phyloP scores from a whole-genome alignment of 2,888 invertebrate species.

The Pantelozetes paolii region DNA sequence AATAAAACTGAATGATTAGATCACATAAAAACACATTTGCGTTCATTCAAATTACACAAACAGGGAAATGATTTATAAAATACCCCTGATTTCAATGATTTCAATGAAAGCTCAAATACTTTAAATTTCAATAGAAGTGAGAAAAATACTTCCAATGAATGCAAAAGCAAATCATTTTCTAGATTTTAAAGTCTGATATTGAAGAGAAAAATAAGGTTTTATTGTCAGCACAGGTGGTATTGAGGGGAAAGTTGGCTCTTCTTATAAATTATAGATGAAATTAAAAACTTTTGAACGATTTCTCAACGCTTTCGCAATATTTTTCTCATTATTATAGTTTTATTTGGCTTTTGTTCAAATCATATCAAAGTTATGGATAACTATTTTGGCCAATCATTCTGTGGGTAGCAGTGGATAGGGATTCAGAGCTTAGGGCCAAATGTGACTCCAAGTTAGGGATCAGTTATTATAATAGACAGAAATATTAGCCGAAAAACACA shows the following conservation, averaged over 20 bases:
- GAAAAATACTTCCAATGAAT: not conserved
- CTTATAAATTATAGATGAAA: not conserved
- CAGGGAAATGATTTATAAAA: too few species aligned
- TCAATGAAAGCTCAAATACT: too few species aligned
- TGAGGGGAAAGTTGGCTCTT: not conserved
- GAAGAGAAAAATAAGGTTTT: too few species aligned
- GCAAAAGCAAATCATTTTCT: too few species aligned
- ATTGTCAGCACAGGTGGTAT: too few species aligned
- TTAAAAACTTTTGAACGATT: not conserved
- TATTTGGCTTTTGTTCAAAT: not conserved
- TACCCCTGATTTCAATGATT: too few species aligned
- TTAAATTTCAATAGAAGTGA: not conserved
- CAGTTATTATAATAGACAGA: not conserved
- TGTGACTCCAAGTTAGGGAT: not conserved
- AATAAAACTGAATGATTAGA: not conserved
- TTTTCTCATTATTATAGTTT: not conserved
- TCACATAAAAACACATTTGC: not conserved
- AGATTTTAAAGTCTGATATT: too few species aligned
- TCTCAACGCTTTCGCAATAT: not conserved
- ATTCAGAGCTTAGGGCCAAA: slow-evolving; percentile 7
- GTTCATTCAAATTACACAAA: not conserved
- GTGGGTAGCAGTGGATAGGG: not conserved
- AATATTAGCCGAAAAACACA: not conserved
- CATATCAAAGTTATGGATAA: not conserved
- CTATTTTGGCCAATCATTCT: not conserved